These are phyloP conservation scores for Amblyteles armatorius DNA, from an alignment of 2,888 invertebrate species.

Conservation along the genomic window DNA sequence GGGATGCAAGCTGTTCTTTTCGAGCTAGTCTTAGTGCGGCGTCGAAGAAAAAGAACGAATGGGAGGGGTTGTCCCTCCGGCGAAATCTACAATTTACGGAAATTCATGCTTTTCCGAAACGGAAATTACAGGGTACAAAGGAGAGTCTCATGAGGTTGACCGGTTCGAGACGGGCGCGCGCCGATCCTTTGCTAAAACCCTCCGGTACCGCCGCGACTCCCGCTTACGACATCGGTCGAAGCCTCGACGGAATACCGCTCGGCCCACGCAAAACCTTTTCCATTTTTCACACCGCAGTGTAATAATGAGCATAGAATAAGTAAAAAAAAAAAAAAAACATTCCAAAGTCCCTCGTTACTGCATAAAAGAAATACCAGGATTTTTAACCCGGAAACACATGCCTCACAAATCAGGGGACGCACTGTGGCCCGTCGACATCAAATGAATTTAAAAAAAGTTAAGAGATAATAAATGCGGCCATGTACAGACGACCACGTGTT, in stretches of 20 bases:
- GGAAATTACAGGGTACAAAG: constrained; percentile 80
- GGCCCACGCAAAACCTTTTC: constrained; percentile 37
- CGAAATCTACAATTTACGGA: constrained; percentile 79
- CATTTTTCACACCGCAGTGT: constrained; percentile 43
- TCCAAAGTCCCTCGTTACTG: constrained; percentile 11
- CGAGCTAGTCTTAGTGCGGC: not conserved
- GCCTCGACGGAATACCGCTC: constrained; percentile 28
- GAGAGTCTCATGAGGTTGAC: constrained; percentile 61
- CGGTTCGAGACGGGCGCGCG: constrained; percentile 43
- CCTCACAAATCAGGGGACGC: constrained; percentile 11
- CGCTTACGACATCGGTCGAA: constrained; percentile 30
- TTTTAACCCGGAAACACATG: constrained; percentile 31
- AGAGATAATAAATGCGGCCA: constrained; percentile 6
- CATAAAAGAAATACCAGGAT: not conserved
- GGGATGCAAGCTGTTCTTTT: constrained; percentile 63
- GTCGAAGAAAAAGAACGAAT: constrained; percentile 34
- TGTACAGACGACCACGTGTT: not conserved
- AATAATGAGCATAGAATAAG: constrained; percentile 22
- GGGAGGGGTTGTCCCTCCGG: constrained; percentile 71
- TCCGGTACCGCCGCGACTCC: constrained; percentile 26
- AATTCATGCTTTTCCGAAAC: constrained; percentile 79
- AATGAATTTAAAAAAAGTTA: not conserved
- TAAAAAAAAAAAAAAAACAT: not conserved
- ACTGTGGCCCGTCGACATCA: not conserved
- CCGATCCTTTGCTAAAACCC: constrained; percentile 42